Percentiles rank a stretch among this genome's conserved stretches.
Conservation (phyloP, 2,888 invertebrate species). For the Orchesellides sinensis region DNA sequence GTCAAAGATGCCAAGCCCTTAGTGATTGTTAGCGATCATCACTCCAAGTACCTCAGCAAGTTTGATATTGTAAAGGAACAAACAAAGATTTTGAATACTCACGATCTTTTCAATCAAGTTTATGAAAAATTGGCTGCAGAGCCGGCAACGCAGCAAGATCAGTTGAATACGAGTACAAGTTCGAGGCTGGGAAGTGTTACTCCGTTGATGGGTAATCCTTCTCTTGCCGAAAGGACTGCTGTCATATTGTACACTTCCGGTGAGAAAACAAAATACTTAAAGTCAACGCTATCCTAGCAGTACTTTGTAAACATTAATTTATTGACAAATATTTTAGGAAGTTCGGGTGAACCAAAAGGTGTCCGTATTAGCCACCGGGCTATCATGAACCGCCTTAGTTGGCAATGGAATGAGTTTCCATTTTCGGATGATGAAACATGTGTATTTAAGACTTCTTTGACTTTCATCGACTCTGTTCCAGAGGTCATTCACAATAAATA, state of each 20-base stretch:
- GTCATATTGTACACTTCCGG: conserved; percentile 90
- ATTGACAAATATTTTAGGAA: conserved; percentile 59
- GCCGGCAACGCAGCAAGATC: background rate
- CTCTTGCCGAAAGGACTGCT: conserved; percentile 79
- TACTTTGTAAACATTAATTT: too few relatives aligned
- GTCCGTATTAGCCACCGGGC: conserved; percentile 87
- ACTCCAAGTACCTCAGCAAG: conserved; percentile 78
- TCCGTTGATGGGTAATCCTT: conserved; percentile 26
- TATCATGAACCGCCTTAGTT: conserved; percentile 88
- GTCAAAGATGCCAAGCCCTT: conserved; percentile 85
- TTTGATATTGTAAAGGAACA: conserved; percentile 64
- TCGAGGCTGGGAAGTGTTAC: background rate
- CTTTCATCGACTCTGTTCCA: conserved; percentile 90
- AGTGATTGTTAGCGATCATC: conserved; percentile 83
- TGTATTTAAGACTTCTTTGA: conserved; percentile 93
- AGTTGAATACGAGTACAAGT: background rate
- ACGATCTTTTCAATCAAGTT: conserved; percentile 29
- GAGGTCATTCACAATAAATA: conserved; percentile 47
- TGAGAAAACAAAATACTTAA: background rate
- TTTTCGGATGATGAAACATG: conserved; percentile 84
- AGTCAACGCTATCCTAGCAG: too few relatives aligned
- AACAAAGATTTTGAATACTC: conserved; percentile 37
- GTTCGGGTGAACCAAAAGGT: conserved; percentile 76
- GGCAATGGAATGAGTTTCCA: conserved; percentile 92
- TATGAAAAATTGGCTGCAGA: background rate